These are phyloP conservation scores for Gopherus evgoodei DNA, from an alignment of 2,113 vertebrate genomes.

Conservation along the genomic window DNA sequence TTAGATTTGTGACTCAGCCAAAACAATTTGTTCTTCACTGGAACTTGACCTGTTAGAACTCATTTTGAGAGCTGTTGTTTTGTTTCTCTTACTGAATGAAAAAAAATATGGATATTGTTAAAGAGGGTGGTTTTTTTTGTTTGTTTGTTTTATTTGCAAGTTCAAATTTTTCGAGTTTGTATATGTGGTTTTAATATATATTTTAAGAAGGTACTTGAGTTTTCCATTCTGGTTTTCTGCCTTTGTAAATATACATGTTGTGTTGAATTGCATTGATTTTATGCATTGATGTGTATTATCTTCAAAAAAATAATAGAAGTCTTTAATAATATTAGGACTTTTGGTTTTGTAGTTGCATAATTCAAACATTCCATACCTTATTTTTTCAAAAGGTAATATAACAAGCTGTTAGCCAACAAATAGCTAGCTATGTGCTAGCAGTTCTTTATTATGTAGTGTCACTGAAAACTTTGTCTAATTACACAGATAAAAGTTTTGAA, in stretches of 20 bases:
- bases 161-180: neutral
- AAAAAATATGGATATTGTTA: neutral
- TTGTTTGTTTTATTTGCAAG: neutral
- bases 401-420: neutral
- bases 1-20: neutral
- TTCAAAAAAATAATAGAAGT: constrained; percentile 48
- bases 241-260: neutral
- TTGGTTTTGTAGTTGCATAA: neutral
- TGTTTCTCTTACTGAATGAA: neutral
- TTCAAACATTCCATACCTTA: neutral
- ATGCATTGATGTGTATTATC: constrained; percentile 17
- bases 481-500: constrained; percentile 17
- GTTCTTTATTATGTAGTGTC: neutral
- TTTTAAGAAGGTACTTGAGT: neutral
- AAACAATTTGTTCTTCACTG: neutral
- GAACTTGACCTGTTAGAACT: neutral
- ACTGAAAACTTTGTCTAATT: constrained; percentile 38
- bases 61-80: neutral
- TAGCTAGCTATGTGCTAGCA: neutral
- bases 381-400: neutral
- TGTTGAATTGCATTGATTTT: neutral
- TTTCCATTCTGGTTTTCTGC: neutral
- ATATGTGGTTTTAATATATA: neutral
- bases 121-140: neutral
- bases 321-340: constrained; percentile 2